Conservation (phyloP, 2,888 invertebrate species). For the Serrognathus titanus region DNA sequence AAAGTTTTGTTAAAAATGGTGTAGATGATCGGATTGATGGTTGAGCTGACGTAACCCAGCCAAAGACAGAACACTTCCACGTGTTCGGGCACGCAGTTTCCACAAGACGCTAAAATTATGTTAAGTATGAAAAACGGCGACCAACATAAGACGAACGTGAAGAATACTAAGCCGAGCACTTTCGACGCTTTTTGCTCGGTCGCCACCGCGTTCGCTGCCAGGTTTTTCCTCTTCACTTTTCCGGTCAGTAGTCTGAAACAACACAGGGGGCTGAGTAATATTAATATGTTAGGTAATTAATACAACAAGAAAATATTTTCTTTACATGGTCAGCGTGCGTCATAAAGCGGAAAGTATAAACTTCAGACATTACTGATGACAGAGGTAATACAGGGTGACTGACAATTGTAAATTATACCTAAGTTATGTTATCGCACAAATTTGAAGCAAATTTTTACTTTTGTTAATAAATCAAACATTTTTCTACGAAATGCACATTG, state of each 20-base stretch:
- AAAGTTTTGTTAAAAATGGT: conserved; percentile 90
- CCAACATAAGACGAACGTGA: conserved; percentile 91
- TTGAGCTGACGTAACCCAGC: conserved; percentile 90
- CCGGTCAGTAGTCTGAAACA: conserved; percentile 64
- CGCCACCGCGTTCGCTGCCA: conserved; percentile 78
- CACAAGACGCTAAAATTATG: conserved; percentile 81
- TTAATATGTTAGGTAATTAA: too few species aligned
- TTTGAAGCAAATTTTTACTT: too few species aligned
- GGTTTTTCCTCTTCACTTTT: conserved; percentile 64
- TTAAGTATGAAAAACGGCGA: conserved; percentile 88
- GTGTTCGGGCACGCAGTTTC: conserved; percentile 72
- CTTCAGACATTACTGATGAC: too few species aligned
- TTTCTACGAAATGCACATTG: too few species aligned
- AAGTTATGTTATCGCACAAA: too few species aligned
- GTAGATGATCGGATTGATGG: conserved; percentile 92
- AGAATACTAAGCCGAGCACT: conserved; percentile 86
- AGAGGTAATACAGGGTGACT: too few species aligned
- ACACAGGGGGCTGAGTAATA: conserved; percentile 3
- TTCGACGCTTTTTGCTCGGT: conserved; percentile 95
- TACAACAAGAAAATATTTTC: not conserved
- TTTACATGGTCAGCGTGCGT: not conserved
- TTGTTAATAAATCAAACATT: too few species aligned
- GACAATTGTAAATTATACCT: too few species aligned
- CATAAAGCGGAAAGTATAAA: not conserved
- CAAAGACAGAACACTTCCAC: conserved; percentile 81